phyloP scores from a whole-genome alignment of 2,113 vertebrate genomes.

The Aptenodytes patagonicus region DNA sequence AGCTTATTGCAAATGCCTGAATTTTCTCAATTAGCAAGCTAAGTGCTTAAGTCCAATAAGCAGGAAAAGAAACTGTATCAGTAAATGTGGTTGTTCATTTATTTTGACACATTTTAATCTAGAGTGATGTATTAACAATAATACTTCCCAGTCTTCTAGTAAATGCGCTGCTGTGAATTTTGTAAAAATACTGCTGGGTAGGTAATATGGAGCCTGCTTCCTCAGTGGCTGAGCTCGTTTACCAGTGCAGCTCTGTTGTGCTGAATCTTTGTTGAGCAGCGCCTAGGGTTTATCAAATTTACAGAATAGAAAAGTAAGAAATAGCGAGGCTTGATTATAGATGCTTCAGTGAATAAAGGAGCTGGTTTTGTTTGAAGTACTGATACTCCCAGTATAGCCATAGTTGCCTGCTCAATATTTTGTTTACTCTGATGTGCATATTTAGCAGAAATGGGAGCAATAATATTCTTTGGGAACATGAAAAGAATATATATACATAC shows the following conservation, averaged over 20 bases:
- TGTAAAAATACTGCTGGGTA: conserved; percentile 10
- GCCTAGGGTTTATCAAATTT: conserved; percentile 10
- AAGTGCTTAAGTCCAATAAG: conserved; percentile 51
- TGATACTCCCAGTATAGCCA: conserved; percentile 1
- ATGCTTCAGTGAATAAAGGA: conserved; percentile 34
- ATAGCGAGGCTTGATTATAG: conserved; percentile 22
- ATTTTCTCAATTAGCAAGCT: conserved; percentile 51
- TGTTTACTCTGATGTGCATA: conserved; percentile 27
- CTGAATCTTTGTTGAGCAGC: conserved; percentile 22
- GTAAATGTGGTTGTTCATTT: conserved; percentile 52
- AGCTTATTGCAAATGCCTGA: conserved; percentile 36
- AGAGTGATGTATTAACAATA: conserved; percentile 38
- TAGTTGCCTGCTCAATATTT: conserved; percentile 18
- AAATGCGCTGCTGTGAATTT: not conserved
- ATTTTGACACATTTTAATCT: conserved; percentile 61
- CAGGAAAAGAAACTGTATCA: conserved; percentile 34
- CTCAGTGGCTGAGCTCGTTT: not conserved
- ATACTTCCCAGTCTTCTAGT: not conserved
- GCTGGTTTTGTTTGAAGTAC: conserved; percentile 18
- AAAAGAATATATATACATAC: not conserved
- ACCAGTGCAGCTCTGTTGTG: not conserved
- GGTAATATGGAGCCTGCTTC: not conserved
- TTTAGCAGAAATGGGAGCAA: conserved; percentile 9
- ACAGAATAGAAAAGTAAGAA: conserved; percentile 28
- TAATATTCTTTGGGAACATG: not conserved